Conservation (phyloP, 2,113 vertebrate genomes). For the Sinocyclocheilus maitianheensis region DNA sequence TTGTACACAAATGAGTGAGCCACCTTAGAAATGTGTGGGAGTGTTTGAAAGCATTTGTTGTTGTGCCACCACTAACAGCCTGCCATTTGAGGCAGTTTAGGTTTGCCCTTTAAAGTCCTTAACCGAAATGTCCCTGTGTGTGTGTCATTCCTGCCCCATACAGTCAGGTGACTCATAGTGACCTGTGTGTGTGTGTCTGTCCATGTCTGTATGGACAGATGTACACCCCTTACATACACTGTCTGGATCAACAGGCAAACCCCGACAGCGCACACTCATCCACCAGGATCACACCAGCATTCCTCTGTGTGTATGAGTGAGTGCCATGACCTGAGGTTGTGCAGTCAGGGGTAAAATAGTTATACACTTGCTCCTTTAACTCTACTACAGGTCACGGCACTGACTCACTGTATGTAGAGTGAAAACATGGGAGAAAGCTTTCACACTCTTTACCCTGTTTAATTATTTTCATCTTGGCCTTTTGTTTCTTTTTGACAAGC, state of each 20-base stretch:
- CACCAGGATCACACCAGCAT: constrained; percentile 58
- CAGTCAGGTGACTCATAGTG: constrained; percentile 36
- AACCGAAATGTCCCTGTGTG: constrained; percentile 22
- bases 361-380: constrained; percentile 3
- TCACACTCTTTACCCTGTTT: background rate
- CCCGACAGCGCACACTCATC: constrained; percentile 33
- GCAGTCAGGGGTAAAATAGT: constrained; percentile 30
- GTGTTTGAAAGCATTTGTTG: constrained; percentile 32
- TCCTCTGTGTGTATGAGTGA: constrained; percentile 60
- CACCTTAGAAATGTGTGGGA: background rate
- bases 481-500: background rate
- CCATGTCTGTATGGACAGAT: constrained; percentile 12
- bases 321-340: constrained; percentile 62
- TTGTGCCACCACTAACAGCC: constrained; percentile 2
- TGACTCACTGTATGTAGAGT: constrained; percentile 29
- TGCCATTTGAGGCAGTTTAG: constrained; percentile 37
- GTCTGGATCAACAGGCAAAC: constrained; percentile 9
- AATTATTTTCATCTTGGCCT: background rate
- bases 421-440: background rate
- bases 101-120: constrained; percentile 31
- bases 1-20: constrained; percentile 15
- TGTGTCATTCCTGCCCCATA: background rate
- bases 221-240: constrained; percentile 6
- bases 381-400: constrained; percentile 12
- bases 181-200: background rate